Conservation (phyloP, 2,113 vertebrate genomes). For the Pelecanoides urinatrix region DNA sequence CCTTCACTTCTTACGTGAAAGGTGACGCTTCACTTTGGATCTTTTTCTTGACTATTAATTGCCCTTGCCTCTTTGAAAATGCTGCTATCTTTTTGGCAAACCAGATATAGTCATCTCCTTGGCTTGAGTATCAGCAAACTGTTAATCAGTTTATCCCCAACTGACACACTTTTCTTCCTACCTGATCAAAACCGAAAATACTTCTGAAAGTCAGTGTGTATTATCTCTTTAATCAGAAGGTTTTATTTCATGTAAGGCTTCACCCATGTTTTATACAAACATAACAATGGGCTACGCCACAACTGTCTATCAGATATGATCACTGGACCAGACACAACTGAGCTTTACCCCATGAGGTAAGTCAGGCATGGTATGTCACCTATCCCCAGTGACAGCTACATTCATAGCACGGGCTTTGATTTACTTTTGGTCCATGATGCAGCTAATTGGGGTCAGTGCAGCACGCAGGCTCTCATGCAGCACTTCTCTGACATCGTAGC, state of each 20-base stretch:
- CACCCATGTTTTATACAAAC: not conserved
- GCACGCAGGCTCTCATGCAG: not conserved
- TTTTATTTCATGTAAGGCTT: not conserved
- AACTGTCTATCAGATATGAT: not conserved
- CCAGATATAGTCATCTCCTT: not conserved
- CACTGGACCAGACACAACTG: accelerated
- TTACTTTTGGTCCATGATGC: not conserved
- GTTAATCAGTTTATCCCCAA: not conserved
- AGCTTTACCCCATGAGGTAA: not conserved
- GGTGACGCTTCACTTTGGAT: not conserved
- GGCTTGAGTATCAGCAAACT: not conserved
- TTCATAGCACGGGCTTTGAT: not conserved
- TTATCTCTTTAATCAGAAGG: not conserved
- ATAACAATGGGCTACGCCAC: not conserved
- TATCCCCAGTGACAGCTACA: not conserved
- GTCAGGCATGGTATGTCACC: not conserved
- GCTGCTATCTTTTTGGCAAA: not conserved
- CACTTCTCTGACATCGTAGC: not conserved
- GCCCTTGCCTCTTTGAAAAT: not conserved
- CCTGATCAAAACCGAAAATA: not conserved
- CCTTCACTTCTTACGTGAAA: not conserved
- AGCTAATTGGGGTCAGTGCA: not conserved
- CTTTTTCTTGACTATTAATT: not conserved
- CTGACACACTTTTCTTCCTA: not conserved
- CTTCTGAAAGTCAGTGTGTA: not conserved